A percentile compares a stretch with the other conserved stretches of the same genome.
phyloP scores from a whole-genome alignment of 2,113 vertebrate species.

The Syngnathus floridae region DNA sequence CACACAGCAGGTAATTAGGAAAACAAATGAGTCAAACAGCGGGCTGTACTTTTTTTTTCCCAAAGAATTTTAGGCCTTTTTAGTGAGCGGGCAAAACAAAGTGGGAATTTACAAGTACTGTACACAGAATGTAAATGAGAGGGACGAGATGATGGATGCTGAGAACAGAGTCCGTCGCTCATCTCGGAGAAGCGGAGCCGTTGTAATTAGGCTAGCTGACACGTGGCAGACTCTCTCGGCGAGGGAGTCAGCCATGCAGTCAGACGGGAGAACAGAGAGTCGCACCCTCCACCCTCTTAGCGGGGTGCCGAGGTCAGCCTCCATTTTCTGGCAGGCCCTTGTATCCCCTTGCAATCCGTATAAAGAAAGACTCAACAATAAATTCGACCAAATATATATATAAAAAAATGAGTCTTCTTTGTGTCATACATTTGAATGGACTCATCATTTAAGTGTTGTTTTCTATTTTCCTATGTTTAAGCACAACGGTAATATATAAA shows the following conservation, averaged over 20 bases:
- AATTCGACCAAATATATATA: too few species aligned
- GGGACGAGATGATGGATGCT: constrained; percentile 52
- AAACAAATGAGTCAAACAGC: constrained; percentile 55
- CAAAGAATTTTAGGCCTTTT: constrained; percentile 36
- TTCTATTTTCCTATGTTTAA: too few species aligned
- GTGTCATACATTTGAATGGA: too few species aligned
- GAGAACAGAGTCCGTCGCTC: constrained; percentile 43
- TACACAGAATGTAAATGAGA: constrained; percentile 42
- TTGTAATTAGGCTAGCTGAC: constrained; percentile 61
- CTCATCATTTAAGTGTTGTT: too few species aligned
- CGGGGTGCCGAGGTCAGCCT: constrained; percentile 49
- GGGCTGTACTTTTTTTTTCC: constrained; percentile 19
- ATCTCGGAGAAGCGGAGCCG: constrained; percentile 59
- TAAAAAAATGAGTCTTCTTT: too few species aligned
- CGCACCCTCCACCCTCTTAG: constrained; percentile 41
- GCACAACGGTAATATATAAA: too few species aligned
- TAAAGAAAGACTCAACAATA: constrained; percentile 10
- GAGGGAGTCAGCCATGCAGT: constrained; percentile 45
- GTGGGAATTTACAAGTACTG: constrained; percentile 25
- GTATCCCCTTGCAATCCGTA: constrained; percentile 2
- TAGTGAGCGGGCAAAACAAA: constrained; percentile 13
- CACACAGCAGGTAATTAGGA: constrained; percentile 50
- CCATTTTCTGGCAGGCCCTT: constrained; percentile 22
- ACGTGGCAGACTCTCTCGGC: constrained; percentile 46
- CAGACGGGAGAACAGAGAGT: constrained; percentile 47